These are phyloP conservation scores for Sebastes goodei DNA, from an alignment of 2,797 vertebrate species.

Conservation along the genomic window DNA sequence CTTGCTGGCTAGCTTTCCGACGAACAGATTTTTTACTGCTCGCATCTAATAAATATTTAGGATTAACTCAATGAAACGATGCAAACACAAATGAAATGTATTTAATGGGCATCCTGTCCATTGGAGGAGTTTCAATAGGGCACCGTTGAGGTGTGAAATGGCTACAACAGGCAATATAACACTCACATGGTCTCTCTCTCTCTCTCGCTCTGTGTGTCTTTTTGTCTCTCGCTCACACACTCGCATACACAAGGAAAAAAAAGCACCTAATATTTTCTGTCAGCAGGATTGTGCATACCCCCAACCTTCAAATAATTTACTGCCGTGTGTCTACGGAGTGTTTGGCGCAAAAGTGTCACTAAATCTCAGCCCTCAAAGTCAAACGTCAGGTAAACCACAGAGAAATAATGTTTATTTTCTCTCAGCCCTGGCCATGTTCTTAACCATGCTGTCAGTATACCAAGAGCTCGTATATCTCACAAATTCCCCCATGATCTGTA, in stretches of 20 bases:
- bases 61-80: constrained; percentile 80
- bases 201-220: constrained; percentile 38
- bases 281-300: constrained; percentile 76
- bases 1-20: constrained; percentile 59
- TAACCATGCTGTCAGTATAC: constrained; percentile 78
- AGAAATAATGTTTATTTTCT: constrained; percentile 89
- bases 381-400: constrained; percentile 84
- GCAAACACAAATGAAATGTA: constrained; percentile 82
- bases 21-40: constrained; percentile 77
- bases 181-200: constrained; percentile 60
- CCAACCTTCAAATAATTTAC: constrained; percentile 87
- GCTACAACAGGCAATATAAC: constrained; percentile 74
- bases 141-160: constrained; percentile 75
- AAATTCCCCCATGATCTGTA: constrained; percentile 70
- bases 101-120: constrained; percentile 76
- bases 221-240: constrained; percentile 35
- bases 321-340: constrained; percentile 77
- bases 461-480: constrained; percentile 68
- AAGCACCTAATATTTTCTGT: constrained; percentile 76
- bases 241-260: constrained; percentile 47
- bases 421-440: constrained; percentile 78
- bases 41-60: constrained; percentile 82
- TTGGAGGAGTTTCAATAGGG: constrained; percentile 72
- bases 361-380: constrained; percentile 87
- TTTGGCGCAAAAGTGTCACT: constrained; percentile 82